Evolutionary conservation across 2,797 vertebrate genomes (phyloP), one percentile per base, ranked within the genome.

Genomic region (Melanotaenia parkinsoni): DNA sequence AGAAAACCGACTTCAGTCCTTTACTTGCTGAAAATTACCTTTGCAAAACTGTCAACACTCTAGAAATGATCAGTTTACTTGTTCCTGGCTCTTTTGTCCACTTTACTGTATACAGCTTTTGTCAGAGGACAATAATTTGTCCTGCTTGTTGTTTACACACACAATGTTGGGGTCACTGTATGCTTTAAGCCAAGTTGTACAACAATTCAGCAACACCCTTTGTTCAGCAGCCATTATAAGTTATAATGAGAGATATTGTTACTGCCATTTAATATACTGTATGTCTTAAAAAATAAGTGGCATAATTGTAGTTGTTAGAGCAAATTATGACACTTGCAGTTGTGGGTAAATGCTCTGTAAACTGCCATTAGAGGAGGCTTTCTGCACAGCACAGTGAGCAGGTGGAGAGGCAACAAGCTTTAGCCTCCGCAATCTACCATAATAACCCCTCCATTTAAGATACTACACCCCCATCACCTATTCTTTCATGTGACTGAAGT

Each of bases 281-380:
- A 77, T 67, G 68, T 86, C 79, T 30, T 76, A 70, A 84, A 84
- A 84, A 91, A 64, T 67, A 83, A 92, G 89, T 80, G 86, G 70
- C 84, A 84, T 94, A 92, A 95, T 95, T 91, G 88, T 79, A 72
- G 90, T 85, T 83, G 91, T 94, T 93, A 91, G 88, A 86, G 91
- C 57, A 91, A 91, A 91, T 91, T 85, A 93, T 93, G 91, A 92
- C 89, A 86, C 90, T 92, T 90, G 89, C 84, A 85, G 88, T 91
- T 89, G 90, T 88, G 88, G 90, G 83, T 88, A 89, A 90, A 89
- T 57, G 88, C 86, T 92, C 82, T 80, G 86, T 91, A 92, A 93
- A 93, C 88, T 86, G 86, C 89, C 86, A 93, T 94, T 92, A 86
- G 82, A 81, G 81, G 84, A 88, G 90, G 86, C 80, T 91, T 75